phyloP scores from a whole-genome alignment of 2,888 invertebrate genomes.

The Drosophila meridionalis region DNA sequence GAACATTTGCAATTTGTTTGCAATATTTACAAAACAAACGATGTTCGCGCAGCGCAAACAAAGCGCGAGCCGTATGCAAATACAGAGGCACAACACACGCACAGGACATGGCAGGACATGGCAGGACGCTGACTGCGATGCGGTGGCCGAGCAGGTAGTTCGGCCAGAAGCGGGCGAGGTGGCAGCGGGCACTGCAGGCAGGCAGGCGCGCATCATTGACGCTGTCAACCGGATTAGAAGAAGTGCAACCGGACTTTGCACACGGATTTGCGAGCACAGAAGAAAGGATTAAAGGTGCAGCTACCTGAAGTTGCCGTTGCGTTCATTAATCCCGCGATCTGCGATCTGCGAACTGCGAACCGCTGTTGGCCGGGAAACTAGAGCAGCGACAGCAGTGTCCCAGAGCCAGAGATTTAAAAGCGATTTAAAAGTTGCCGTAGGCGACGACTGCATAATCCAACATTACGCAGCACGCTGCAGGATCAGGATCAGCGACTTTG shows the following conservation, averaged over 20 bases:
- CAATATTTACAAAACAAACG: constrained; percentile 72
- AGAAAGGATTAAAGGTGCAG: constrained; percentile 72
- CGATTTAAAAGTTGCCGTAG: constrained; percentile 62
- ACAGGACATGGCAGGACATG: constrained; percentile 12
- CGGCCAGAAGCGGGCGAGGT: constrained; percentile 1
- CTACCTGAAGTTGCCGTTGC: constrained; percentile 57
- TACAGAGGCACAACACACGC: constrained; percentile 15
- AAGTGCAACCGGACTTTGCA: constrained; percentile 71
- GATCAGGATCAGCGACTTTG: constrained; percentile 57
- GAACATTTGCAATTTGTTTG: constrained; percentile 3
- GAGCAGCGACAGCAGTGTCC: constrained; percentile 35
- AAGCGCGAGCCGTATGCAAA: constrained; percentile 56
- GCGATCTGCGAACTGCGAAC: constrained; percentile 41
- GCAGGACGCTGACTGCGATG: constrained; percentile 9
- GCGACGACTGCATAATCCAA: constrained; percentile 69
- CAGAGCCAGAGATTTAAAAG: constrained; percentile 45
- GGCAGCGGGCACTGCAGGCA: constrained; percentile 9
- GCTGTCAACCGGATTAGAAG: constrained; percentile 72
- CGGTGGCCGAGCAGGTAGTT: constrained; percentile 22
- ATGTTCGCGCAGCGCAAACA: constrained; percentile 52
- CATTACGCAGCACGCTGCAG: constrained; percentile 62
- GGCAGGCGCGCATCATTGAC: constrained; percentile 54
- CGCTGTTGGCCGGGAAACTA: constrained; percentile 54
- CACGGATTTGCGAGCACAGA: constrained; percentile 49
- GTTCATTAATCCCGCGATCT: constrained; percentile 67